Base-by-base conservation (phyloP, 2,888 invertebrate genomes). In the Caenorhabditis sp. region DNA sequence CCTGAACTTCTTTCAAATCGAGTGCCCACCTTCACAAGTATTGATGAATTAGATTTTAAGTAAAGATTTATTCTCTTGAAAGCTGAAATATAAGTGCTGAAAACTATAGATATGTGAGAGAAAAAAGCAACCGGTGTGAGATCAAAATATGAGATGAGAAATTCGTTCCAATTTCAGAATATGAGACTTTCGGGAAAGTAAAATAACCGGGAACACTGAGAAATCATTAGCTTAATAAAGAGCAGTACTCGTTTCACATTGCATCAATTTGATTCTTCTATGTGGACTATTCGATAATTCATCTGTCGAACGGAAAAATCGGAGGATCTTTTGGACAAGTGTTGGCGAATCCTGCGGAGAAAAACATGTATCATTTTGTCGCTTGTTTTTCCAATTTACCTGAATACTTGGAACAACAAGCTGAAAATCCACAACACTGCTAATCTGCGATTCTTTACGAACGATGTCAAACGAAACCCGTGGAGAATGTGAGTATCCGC, bases 211-310 rank as follows among this genome's bases (percentile, higher is more conserved):
- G 5, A 8, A 49, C 22, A 69, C 22, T 26, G n/a, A n/a, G n/a
- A n/a, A 31, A 64, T n/a, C 10, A 26, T 14, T 14, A 8, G 10
- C 14, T 63, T 38, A 81, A 75, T 80, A 83, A 12, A 80, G 79
- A 19, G 84, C 82, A 14, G 83, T 86, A 81, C 83, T 86, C 75
- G 86, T 86, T 66, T 86, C 86, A 72, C 84, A 86, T 59, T 85
- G 86, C 74, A 86, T 82, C 64, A 86, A 54, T 22, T 80, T 86
- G 19, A 86, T 85, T 24, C 86, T 74, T 49, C 86, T 66, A 47
- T 82, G 83, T 22, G 86, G 86, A 80, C 86, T 86, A 44, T 56
- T 51, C 8, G 77, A 73, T 16, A 74, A 59, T 14, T 80, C 80
- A 16, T 83, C 83, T 14, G 70, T 16, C 19, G 64, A 54, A 38